Evolutionary conservation across 1,140 invertebrate genomes (phyloP).

Genomic region (Caenorhabditis tropicalis): DNA sequence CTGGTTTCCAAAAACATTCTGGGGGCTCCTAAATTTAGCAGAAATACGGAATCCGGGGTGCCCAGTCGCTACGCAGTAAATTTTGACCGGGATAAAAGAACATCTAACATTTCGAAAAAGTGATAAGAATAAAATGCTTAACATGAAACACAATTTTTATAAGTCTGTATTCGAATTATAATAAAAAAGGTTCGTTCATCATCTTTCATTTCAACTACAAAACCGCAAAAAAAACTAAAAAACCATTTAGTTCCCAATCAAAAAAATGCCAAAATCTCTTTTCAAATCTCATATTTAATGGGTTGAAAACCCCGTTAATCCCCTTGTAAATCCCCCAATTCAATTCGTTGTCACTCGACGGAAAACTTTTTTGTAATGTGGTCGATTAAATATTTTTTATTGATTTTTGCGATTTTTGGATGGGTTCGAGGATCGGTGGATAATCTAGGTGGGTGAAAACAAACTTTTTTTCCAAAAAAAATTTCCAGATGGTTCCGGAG

Average conservation of each 20-base stretch:
- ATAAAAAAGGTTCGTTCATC: too few relatives aligned
- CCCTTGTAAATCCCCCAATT: not conserved
- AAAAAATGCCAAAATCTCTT: not conserved
- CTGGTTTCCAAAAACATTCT: too few relatives aligned
- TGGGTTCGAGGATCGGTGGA: not conserved
- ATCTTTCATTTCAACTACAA: too few relatives aligned
- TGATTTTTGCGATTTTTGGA: not conserved
- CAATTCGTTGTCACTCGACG: not conserved
- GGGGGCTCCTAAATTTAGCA: too few relatives aligned
- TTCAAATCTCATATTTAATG: not conserved
- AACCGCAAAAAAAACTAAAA: slow-evolving; percentile 10
- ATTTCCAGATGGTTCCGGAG: not conserved
- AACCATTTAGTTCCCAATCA: not conserved
- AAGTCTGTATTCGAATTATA: too few relatives aligned
- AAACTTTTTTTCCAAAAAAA: too few relatives aligned
- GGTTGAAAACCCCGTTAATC: not conserved
- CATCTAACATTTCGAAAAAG: too few relatives aligned
- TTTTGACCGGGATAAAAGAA: too few relatives aligned
- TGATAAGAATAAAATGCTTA: too few relatives aligned
- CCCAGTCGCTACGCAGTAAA: too few relatives aligned
- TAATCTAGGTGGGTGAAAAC: not conserved
- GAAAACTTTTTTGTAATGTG: not conserved
- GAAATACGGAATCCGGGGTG: too few relatives aligned
- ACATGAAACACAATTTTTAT: too few relatives aligned
- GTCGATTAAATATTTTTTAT: not conserved